Evolutionary conservation across 2,888 invertebrate species (phyloP).

Genomic region (Drosophila cognata): DNA sequence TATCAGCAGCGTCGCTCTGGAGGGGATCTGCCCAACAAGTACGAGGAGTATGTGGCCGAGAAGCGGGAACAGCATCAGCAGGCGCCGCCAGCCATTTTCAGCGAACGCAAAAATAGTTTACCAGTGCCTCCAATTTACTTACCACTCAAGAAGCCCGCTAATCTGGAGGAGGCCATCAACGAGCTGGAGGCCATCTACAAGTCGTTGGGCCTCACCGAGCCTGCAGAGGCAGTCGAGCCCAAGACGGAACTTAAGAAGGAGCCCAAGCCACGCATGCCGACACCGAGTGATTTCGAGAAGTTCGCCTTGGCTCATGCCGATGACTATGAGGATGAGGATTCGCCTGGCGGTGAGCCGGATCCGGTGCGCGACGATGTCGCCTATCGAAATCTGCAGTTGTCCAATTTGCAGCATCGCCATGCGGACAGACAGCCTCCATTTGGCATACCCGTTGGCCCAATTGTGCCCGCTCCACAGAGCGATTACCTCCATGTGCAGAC

Average conservation of each 20-base stretch:
- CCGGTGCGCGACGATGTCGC: constrained; percentile 93
- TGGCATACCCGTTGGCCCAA: constrained; percentile 94
- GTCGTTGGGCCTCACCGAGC: constrained; percentile 92
- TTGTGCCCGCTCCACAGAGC: constrained; percentile 91
- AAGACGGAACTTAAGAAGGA: constrained; percentile 21
- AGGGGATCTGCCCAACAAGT: constrained; percentile 82
- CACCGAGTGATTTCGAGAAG: constrained; percentile 83
- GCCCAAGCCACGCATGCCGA: constrained; percentile 70
- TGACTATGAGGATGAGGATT: constrained; percentile 86
- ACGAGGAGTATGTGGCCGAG: constrained; percentile 84
- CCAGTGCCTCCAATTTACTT: constrained; percentile 79
- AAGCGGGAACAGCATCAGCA: constrained; percentile 80
- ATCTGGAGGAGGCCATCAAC: constrained; percentile 94
- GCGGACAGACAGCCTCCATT: constrained; percentile 95
- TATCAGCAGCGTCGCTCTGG: constrained; percentile 82
- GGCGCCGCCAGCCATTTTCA: constrained; percentile 74
- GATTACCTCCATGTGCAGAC: constrained; percentile 94
- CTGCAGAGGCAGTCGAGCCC: constrained; percentile 38
- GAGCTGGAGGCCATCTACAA: constrained; percentile 97
- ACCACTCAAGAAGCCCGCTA: constrained; percentile 88
- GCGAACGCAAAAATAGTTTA: constrained; percentile 75
- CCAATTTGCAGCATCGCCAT: constrained; percentile 90
- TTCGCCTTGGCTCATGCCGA: constrained; percentile 86
- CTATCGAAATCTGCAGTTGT: constrained; percentile 91
- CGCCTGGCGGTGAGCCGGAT: constrained; percentile 90